Base-by-base conservation (phyloP, 2,888 invertebrate species). In the Sinodicranocentrus sp. region DNA sequence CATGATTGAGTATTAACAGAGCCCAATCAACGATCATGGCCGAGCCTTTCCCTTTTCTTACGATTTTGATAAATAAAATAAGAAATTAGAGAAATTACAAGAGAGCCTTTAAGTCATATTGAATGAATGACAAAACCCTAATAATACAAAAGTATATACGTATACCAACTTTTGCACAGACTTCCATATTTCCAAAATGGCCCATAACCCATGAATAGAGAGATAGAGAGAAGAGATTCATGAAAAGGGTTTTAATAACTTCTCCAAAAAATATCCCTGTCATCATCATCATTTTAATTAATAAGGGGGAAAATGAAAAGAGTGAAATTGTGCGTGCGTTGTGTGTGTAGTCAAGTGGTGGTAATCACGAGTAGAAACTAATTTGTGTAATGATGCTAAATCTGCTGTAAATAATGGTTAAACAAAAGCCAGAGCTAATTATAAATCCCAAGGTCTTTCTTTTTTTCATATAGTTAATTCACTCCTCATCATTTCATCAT, bases 11-110 rank as follows among this genome's bases (percentile, higher is more conserved):
- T 2, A 13, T 61, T 61, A 17, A n/a, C 13, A 26, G 61, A 33
- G 23, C 52, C 17, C 61, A 43, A 61, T 48, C 78, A 70, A 39
- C 54, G 54, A 43, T 54, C 82, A 82, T 67, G 82, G 82, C 82
- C 82, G 75, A 39, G 70, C 82, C 82, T 82, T 82, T 82, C 82
- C 75, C 82, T 82, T 82, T 75, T 75, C 33, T 19, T 71, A 13
- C 15, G 26, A 21, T 26, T 15, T 15, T 1, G 61, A 61, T 26
- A 61, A 25, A 61, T 15, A 57, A 57, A 17, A n/a, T 13, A 6
- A 13, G 52, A 52, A 52, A n/a, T 17, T 5, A 52, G n/a, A 52
- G 52, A n/a, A 17, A 52, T 52, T n/a, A 13, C 52, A 52, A 39
- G 8, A 6, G 5, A 13, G 17, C n/a, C n/a, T 10, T n/a, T 6